A percentile compares a stretch with the other conserved stretches of the same genome.
Evolutionary conservation across 2,888 invertebrate genomes (phyloP).

Genomic region (Nycteola revayana): DNA sequence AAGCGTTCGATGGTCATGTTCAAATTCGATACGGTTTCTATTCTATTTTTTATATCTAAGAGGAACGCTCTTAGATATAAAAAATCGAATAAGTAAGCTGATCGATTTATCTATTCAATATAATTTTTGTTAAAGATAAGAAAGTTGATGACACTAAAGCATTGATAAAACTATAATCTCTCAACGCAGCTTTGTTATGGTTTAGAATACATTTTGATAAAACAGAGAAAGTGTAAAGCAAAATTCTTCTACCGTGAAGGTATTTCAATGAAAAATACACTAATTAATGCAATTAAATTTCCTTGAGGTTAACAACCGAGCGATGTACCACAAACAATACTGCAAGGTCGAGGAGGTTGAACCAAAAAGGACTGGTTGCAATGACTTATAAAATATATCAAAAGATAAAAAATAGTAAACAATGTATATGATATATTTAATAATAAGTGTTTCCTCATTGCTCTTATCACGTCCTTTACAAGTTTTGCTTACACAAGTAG

Average conservation of each 20-base stretch:
- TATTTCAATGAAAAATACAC: background rate
- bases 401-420: slow-evolving; percentile 11
- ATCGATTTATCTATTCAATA: slow-evolving; percentile 30
- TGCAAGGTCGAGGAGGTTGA: too few relatives aligned
- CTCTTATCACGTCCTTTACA: slow-evolving; percentile 42
- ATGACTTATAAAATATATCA: background rate
- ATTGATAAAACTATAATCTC: slow-evolving; percentile 8
- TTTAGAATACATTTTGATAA: slow-evolving; percentile 5
- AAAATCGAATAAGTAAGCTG: slow-evolving; percentile 33
- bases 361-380: too few relatives aligned
- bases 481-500: slow-evolving; percentile 47
- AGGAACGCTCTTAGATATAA: too few relatives aligned
- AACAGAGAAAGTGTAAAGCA: slow-evolving; percentile 11
- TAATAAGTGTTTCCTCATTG: slow-evolving; percentile 37
- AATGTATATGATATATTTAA: slow-evolving; percentile 5
- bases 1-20: slow-evolving; percentile 20
- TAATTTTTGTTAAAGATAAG: slow-evolving; percentile 20
- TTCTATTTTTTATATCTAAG: slow-evolving; percentile 28
- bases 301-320: too few relatives aligned
- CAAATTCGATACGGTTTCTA: slow-evolving; percentile 32
- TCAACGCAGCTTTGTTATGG: slow-evolving; percentile 4
- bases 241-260: background rate
- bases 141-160: slow-evolving; percentile 20
- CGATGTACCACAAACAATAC: too few relatives aligned
- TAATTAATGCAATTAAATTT: background rate